Conservation (phyloP, 2,888 invertebrate species). For the Cephus runcator region DNA sequence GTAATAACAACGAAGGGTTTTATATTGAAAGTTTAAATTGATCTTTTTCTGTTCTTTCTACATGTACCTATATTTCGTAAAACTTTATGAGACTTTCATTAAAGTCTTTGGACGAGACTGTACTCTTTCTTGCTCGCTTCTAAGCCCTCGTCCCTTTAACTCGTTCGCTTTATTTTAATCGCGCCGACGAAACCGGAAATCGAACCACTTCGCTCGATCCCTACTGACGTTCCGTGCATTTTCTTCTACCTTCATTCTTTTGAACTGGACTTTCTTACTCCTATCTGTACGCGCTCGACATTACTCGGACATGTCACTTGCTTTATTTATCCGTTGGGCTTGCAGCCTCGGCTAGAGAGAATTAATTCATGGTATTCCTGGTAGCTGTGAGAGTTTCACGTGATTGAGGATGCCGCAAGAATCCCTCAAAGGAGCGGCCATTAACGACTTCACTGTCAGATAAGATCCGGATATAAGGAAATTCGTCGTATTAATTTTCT, state of each 20-base stretch:
- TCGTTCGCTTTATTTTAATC: not conserved
- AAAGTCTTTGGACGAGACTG: not conserved
- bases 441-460: not conserved
- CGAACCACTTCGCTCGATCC: not conserved
- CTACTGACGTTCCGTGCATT: not conserved
- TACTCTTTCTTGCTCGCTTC: not conserved
- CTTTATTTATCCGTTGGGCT: not conserved
- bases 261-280: not conserved
- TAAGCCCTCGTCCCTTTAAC: not conserved
- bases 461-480: not conserved
- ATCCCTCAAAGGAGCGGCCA: not conserved
- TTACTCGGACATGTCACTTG: not conserved
- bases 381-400: not conserved
- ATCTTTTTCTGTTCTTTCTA: too few species aligned
- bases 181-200: not conserved
- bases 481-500: not conserved
- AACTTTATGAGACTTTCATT: not conserved
- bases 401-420: constrained; percentile 1
- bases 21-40: too few species aligned
- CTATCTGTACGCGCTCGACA: not conserved
- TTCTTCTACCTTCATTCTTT: not conserved
- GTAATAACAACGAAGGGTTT: not conserved
- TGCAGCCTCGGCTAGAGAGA: not conserved
- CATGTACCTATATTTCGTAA: too few species aligned
- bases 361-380: constrained; percentile 3